Evolutionary conservation across 2,888 invertebrate species (phyloP).

Genomic region (Oscheius sp.): DNA sequence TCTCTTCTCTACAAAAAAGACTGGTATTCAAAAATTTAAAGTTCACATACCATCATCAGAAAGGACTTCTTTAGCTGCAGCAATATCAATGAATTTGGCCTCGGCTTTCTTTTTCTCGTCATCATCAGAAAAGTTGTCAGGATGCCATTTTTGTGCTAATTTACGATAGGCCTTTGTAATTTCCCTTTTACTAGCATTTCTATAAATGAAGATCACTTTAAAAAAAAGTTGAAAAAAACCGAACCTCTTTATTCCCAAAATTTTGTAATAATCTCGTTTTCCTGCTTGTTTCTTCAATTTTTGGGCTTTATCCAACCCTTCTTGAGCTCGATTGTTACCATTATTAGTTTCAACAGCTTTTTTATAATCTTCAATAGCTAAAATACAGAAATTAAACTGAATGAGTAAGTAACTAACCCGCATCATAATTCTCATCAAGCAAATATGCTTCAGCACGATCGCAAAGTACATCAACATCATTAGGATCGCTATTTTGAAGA

Average conservation of each 20-base stretch:
- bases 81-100: constrained; percentile 97
- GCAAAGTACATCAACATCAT: constrained; percentile 81
- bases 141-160: constrained; percentile 98
- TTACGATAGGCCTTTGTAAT: constrained; percentile 94
- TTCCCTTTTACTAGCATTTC: constrained; percentile 87
- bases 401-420: no score
- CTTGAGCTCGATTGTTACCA: constrained; percentile 82
- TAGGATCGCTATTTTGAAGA: constrained; percentile 79
- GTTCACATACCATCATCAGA: constrained; percentile 75
- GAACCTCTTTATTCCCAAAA: constrained; percentile 88
- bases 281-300: constrained; percentile 90
- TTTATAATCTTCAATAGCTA: constrained; percentile 87
- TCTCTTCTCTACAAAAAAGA: constrained; percentile 82
- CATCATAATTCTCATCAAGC: constrained; percentile 87
- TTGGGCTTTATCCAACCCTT: constrained; percentile 87
- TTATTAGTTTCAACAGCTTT: constrained; percentile 86
- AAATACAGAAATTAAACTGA: no score
- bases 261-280: constrained; percentile 95
- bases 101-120: constrained; percentile 82
- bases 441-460: constrained; percentile 92
- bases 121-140: constrained; percentile 87
- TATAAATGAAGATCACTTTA: no score
- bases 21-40: neutral
- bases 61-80: constrained; percentile 95
- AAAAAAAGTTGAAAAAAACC: no score